Conservation (phyloP, 2,888 invertebrate species). For the Drosophila paracracens region DNA sequence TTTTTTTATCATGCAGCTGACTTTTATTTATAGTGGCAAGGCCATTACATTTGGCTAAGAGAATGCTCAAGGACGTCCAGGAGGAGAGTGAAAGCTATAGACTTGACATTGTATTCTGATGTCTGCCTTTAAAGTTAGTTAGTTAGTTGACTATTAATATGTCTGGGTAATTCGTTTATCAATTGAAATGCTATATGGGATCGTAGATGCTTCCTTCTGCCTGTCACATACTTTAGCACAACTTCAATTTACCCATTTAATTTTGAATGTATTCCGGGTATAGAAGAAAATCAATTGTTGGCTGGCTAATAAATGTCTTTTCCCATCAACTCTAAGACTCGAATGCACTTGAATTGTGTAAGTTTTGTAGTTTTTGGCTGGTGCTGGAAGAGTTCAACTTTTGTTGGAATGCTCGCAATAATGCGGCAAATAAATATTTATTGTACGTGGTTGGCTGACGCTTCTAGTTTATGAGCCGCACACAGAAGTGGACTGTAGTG, state of each 20-base stretch:
- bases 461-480: conserved; percentile 36
- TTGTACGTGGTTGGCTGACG: conserved; percentile 50
- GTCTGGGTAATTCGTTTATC: background rate
- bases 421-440: conserved; percentile 69
- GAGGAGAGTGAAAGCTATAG: background rate
- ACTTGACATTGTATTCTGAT: background rate
- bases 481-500: conserved; percentile 12
- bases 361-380: conserved; percentile 31
- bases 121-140: background rate
- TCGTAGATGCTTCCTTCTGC: background rate
- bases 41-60: conserved; percentile 30
- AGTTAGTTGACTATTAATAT: background rate
- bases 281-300: conserved; percentile 14
- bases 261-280: background rate
- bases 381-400: conserved; percentile 28
- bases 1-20: conserved; percentile 11
- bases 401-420: conserved; percentile 45
- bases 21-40: conserved; percentile 38
- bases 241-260: background rate
- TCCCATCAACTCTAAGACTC: conserved; percentile 1
- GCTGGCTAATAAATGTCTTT: conserved; percentile 31
- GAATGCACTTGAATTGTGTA: conserved; percentile 33
- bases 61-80: conserved; percentile 14
- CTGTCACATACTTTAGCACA: background rate
- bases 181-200: background rate